These are phyloP conservation scores for Blastobasis adustella DNA, from an alignment of 2,888 invertebrate genomes.

Conservation along the genomic window DNA sequence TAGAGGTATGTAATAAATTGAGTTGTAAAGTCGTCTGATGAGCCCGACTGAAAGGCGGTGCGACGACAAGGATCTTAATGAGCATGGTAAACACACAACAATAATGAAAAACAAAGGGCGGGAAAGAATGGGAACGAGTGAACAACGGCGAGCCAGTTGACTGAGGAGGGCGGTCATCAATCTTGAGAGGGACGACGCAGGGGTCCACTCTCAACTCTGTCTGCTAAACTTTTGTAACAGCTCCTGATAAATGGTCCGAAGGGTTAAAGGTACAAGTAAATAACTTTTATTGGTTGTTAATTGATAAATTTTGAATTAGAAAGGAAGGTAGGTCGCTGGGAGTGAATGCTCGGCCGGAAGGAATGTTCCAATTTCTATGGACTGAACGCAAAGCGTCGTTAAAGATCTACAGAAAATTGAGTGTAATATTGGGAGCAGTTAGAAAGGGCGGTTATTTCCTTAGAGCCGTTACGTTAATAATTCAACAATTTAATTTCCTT, in stretches of 20 bases:
- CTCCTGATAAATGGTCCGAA: slow-evolving; percentile 55
- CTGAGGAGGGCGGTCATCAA: slow-evolving; percentile 49
- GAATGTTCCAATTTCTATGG: neutral
- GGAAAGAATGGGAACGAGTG: slow-evolving; percentile 32
- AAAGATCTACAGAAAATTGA: neutral
- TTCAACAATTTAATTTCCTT: slow-evolving; percentile 61
- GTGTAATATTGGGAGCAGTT: slow-evolving; percentile 13
- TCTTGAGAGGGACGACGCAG: slow-evolving; percentile 56
- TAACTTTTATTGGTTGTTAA: slow-evolving; percentile 31
- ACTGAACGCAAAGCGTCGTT: neutral
- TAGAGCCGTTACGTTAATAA: slow-evolving; percentile 47
- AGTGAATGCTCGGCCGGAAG: neutral
- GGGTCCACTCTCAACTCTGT: slow-evolving; percentile 61
- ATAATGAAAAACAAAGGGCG: slow-evolving; percentile 38
- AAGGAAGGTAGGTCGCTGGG: neutral
- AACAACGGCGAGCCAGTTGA: slow-evolving; percentile 35
- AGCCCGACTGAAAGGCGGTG: slow-evolving; percentile 1
- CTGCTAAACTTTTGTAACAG: slow-evolving; percentile 56
- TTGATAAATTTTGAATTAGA: slow-evolving; percentile 13
- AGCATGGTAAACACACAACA: slow-evolving; percentile 19
- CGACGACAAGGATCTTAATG: slow-evolving; percentile 13
- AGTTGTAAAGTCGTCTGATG: no score
- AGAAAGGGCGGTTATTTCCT: slow-evolving; percentile 28
- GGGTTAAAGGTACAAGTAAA: slow-evolving; percentile 37
- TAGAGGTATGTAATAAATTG: no score